These are phyloP conservation scores for Allolobophora icterica DNA, from an alignment of 2,888 invertebrate genomes.

Conservation along the genomic window DNA sequence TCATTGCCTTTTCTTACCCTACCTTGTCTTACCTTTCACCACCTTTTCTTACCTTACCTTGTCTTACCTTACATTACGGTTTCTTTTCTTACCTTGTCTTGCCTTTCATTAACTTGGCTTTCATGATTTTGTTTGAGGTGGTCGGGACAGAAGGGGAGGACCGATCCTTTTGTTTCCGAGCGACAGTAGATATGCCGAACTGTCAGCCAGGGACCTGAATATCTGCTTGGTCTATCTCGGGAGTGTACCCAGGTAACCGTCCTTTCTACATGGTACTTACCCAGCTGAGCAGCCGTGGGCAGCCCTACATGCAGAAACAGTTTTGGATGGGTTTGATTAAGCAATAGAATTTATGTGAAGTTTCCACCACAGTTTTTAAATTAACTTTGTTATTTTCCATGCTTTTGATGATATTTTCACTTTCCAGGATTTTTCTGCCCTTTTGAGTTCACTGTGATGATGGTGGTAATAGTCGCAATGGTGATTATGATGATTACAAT, in stretches of 20 bases:
- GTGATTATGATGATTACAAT: neutral
- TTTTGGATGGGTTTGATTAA: neutral
- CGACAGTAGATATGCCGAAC: slow-evolving; percentile 79
- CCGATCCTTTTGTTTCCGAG: slow-evolving; percentile 92
- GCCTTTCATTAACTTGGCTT: neutral
- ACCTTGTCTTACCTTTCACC: too few relatives aligned
- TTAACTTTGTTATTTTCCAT: too few relatives aligned
- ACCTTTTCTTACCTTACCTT: too few relatives aligned
- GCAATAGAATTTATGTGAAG: neutral
- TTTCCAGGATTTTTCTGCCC: too few relatives aligned
- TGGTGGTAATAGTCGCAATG: neutral
- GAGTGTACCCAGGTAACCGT: slow-evolving; percentile 83
- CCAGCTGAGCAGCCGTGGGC: neutral
- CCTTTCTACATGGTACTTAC: neutral
- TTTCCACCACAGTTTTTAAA: too few relatives aligned
- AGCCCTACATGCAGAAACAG: neutral
- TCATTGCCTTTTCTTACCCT: too few relatives aligned
- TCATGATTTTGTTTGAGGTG: slow-evolving; percentile 68
- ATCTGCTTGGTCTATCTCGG: slow-evolving; percentile 89
- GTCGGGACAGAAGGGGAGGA: slow-evolving; percentile 90
- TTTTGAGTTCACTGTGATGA: neutral
- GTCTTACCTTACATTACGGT: too few relatives aligned
- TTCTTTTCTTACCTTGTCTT: neutral
- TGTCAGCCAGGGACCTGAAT: slow-evolving; percentile 86
- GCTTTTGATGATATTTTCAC: too few relatives aligned